Percentiles rank a stretch among this genome's conserved stretches.
These are phyloP conservation scores for Oryzias javanicus DNA, from an alignment of 2,113 vertebrate species.

Conservation along the genomic window DNA sequence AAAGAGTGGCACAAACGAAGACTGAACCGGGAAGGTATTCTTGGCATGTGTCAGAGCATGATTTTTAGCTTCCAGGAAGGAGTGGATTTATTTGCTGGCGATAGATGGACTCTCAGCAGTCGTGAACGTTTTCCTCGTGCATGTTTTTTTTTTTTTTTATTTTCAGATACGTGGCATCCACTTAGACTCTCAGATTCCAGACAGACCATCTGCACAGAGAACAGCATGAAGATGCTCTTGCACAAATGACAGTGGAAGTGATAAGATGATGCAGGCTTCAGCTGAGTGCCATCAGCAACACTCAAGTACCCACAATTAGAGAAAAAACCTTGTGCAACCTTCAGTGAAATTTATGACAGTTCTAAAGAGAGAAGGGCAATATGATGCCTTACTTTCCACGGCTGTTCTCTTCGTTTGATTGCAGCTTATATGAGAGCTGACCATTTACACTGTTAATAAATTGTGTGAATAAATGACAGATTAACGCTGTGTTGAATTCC, in stretches of 20 bases:
- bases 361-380: conserved; percentile 22
- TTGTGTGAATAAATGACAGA: no score
- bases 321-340: conserved; percentile 35
- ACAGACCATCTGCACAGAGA: conserved; percentile 41
- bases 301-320: conserved; percentile 45
- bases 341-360: conserved; percentile 34
- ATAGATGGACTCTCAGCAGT: conserved; percentile 15
- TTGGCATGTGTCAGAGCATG: conserved; percentile 18
- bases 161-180: conserved; percentile 34
- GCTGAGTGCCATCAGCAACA: conserved; percentile 44
- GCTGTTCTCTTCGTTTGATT: conserved; percentile 20
- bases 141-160: conserved; percentile 19
- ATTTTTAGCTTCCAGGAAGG: conserved; percentile 23
- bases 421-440: conserved; percentile 16
- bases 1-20: conserved; percentile 33
- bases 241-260: conserved; percentile 24
- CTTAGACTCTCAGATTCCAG: conserved; percentile 12
- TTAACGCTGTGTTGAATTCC: no score
- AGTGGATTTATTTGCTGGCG: conserved; percentile 22
- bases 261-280: conserved; percentile 38
- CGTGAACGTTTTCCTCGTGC: conserved; percentile 19
- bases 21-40: conserved; percentile 34
- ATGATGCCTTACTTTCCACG: conserved; percentile 8
- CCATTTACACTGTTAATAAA: no score
- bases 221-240: conserved; percentile 27